A percentile compares a stretch with the other conserved stretches of the same genome.
Evolutionary conservation across 2,888 invertebrate species (phyloP).

Genomic region (Scaeva pyrastri): DNA sequence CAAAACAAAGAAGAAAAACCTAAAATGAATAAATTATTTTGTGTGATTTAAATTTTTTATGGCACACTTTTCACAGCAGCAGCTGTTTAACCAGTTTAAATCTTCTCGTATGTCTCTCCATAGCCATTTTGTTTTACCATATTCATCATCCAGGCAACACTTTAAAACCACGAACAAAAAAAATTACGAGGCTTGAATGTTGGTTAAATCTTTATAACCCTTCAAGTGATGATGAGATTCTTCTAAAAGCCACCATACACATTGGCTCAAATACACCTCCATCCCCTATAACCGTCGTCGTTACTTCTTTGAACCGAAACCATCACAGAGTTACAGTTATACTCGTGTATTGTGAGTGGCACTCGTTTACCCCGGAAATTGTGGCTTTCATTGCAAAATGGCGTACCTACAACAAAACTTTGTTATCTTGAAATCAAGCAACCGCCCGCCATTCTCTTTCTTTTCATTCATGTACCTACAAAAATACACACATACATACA

Average conservation of each 20-base stretch:
- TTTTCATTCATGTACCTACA: no score
- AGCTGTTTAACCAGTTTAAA: conserved; percentile 10
- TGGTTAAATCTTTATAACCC: neutral
- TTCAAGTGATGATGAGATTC: conserved; percentile 25
- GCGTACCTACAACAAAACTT: conserved; percentile 15
- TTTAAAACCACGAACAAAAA: neutral
- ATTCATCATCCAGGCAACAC: no score
- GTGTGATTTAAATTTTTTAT: conserved; percentile 15
- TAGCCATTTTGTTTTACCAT: neutral
- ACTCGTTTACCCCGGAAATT: conserved; percentile 24
- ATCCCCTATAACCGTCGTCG: neutral
- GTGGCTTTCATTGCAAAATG: conserved; percentile 33
- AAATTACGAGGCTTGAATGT: no score
- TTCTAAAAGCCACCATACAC: conserved; percentile 32
- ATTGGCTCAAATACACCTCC: neutral
- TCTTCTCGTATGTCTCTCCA: neutral
- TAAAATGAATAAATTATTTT: conserved; percentile 31
- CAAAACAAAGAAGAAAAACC: conserved; percentile 1
- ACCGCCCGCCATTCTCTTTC: conserved; percentile 35
- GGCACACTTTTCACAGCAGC: conserved; percentile 18
- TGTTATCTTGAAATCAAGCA: conserved; percentile 48
- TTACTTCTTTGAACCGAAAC: neutral
- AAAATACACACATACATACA: no score
- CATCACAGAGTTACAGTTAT: neutral
- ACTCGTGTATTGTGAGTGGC: conserved; percentile 28